Evolutionary conservation across 2,113 vertebrate genomes (phyloP), one percentile per base, ranked within the genome.

Genomic region (Aspiorhynchus laticeps): DNA sequence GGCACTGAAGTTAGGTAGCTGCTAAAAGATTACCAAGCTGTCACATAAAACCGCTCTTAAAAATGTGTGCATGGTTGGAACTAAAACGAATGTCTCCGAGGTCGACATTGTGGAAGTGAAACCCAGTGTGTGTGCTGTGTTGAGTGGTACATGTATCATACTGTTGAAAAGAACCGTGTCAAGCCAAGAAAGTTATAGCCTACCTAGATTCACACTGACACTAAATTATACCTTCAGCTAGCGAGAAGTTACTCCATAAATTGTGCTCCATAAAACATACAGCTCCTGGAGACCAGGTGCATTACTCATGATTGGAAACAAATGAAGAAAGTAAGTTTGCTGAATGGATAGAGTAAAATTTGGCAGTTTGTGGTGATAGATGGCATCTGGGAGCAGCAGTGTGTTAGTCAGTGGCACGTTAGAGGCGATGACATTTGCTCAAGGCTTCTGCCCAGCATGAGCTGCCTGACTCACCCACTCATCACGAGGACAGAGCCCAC

Each of bases 351-450:
- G 69, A 41, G 69, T 41, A 24, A 38, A 73, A 10, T 41, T 41
- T 73, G 36, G 36, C 69, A 61, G 8, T 41, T 36, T 48, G 24
- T 43, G 43, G 43, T 77, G 43, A 76, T 48, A 48, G 43, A 77
- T 48, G 43, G n/a, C 14, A 4, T 48, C 24, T 77, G 12, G 74
- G 26, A 77, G 74, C 43, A 77, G 43, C 74, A 77, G 74, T 9
- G 43, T 28, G n/a, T 48, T 77, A 77, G 43, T 77, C 74, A 48
- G 24, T 77, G 12, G 74, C 74, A 77, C 43, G 24, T 28, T 77
- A 77, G n/a, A 43, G 26, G 14, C 26, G 43, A 77, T 48, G 74
- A 77, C 74, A 77, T 77, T 77, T 77, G 74, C 74, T 77, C 12
- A 2, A 48, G 24, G n/a, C 43, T 77, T 46, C 12, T 48, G 38